These are phyloP conservation scores for Hydriomena furcata DNA, from an alignment of 2,888 invertebrate genomes.

Conservation along the genomic window DNA sequence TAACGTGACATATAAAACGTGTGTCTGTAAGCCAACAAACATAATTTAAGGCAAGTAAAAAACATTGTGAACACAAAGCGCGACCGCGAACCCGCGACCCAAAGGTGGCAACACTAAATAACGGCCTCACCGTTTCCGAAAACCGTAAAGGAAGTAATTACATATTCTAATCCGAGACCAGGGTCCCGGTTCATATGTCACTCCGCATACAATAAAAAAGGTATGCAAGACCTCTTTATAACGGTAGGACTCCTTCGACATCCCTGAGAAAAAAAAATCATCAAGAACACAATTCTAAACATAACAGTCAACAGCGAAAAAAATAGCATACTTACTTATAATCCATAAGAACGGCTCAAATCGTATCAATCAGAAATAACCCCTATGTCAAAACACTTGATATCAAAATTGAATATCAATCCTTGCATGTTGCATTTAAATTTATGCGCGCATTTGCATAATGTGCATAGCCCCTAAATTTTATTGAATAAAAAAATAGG, in stretches of 20 bases:
- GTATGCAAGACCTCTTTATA: constrained; percentile 64
- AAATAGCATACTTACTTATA: constrained; percentile 75
- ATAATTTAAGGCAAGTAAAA: constrained; percentile 24
- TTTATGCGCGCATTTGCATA: constrained; percentile 84
- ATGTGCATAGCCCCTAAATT: constrained; percentile 83
- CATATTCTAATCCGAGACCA: constrained; percentile 80
- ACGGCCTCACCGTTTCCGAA: constrained; percentile 76
- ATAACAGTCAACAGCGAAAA: constrained; percentile 56
- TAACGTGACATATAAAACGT: constrained; percentile 3
- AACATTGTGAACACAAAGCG: constrained; percentile 38
- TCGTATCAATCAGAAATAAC: constrained; percentile 42
- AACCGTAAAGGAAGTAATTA: constrained; percentile 83
- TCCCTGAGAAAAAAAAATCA: constrained; percentile 76
- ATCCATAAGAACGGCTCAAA: constrained; percentile 58
- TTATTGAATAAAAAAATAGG: constrained; percentile 84
- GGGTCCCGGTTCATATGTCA: constrained; percentile 79
- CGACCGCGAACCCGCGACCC: constrained; percentile 40
- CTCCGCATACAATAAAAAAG: constrained; percentile 71
- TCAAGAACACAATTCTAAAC: constrained; percentile 66
- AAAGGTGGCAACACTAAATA: constrained; percentile 62
- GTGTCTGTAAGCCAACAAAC: constrained; percentile 14
- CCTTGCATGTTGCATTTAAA: constrained; percentile 62
- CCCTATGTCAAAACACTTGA: constrained; percentile 41
- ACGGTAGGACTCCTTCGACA: constrained; percentile 68
- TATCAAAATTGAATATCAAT: constrained; percentile 42